These are phyloP conservation scores for Paramisgurnus dabryanus DNA, from an alignment of 2,113 vertebrate species.

Conservation along the genomic window DNA sequence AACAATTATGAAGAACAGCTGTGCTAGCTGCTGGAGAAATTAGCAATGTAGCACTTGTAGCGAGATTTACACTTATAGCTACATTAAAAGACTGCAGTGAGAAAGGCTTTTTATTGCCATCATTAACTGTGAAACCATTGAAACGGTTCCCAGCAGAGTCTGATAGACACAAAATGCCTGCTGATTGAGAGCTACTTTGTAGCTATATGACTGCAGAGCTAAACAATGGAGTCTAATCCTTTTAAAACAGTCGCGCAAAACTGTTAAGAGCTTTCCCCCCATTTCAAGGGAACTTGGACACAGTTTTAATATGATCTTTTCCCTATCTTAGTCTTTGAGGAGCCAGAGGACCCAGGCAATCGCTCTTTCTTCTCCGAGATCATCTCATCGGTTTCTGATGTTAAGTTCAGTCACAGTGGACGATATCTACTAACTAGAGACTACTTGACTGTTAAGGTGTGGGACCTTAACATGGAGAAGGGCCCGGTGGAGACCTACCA, in stretches of 20 bases:
- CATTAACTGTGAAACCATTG: background rate
- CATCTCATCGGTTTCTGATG: conserved; percentile 78
- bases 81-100: background rate
- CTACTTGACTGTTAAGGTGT: conserved; percentile 79
- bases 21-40: conserved; percentile 5
- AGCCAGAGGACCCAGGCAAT: conserved; percentile 77
- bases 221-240: background rate
- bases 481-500: conserved; percentile 78
- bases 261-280: background rate
- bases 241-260: background rate
- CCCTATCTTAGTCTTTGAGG: conserved; percentile 71
- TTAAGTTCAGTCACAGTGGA: conserved; percentile 79
- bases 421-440: conserved; percentile 79
- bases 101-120: background rate
- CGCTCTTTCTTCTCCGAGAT: conserved; percentile 79
- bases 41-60: conserved; percentile 1
- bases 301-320: conserved; percentile 17
- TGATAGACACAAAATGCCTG: background rate
- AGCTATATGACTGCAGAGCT: background rate
- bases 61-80: background rate
- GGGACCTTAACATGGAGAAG: conserved; percentile 79
- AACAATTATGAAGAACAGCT: conserved; percentile 8
- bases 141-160: background rate
- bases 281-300: background rate
- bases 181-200: background rate